Evolutionary conservation across 2,888 invertebrate species (phyloP).

Genomic region (Eustalomyia histrio): DNA sequence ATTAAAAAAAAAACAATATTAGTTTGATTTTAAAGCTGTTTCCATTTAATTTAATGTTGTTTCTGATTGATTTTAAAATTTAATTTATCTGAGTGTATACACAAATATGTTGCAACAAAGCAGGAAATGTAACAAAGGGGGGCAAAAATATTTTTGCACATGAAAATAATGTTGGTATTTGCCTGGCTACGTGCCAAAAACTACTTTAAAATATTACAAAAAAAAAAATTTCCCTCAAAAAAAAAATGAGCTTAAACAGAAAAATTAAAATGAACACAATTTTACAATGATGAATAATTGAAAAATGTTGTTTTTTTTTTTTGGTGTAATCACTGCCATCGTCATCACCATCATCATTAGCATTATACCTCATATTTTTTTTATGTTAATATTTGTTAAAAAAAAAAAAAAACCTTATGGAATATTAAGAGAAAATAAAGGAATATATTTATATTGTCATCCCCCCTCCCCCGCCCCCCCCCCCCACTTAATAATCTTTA

Average conservation of each 20-base stretch:
- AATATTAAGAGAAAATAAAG: background rate
- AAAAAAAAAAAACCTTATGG: too few species aligned
- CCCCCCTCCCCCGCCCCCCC: too few species aligned
- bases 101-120: background rate
- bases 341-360: background rate
- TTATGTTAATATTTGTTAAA: background rate
- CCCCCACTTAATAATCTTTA: too few species aligned
- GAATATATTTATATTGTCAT: background rate
- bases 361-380: background rate
- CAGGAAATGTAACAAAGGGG: too few species aligned
- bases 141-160: slow-evolving; percentile 17
- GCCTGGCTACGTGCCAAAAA: slow-evolving; percentile 51
- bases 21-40: too few species aligned
- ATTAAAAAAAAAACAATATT: too few species aligned
- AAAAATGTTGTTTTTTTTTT: slow-evolving; percentile 19
- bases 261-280: slow-evolving; percentile 33
- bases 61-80: too few species aligned
- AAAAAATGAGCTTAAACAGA: background rate
- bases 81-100: too few species aligned
- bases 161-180: slow-evolving; percentile 50
- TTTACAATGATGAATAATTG: slow-evolving; percentile 54
- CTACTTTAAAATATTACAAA: slow-evolving; percentile 54
- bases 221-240: slow-evolving; percentile 4
- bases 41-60: too few species aligned
- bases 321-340: too few species aligned